Evolutionary conservation across 64 coral and sea anemone species (phyloP).

Genomic region (Dendrophyllia cribrosa): DNA sequence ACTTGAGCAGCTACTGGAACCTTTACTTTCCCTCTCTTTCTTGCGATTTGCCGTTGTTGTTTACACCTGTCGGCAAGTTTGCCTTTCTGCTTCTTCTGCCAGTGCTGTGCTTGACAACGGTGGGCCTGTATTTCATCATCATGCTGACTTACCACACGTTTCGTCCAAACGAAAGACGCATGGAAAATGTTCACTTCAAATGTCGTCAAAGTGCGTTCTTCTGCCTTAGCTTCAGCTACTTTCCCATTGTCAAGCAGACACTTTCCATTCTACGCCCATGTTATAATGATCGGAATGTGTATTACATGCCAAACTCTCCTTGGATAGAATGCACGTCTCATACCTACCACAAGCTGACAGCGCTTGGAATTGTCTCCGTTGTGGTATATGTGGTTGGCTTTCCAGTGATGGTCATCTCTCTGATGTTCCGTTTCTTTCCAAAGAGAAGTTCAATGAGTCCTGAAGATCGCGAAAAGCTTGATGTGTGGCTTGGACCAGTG

Average conservation of each 20-base stretch:
- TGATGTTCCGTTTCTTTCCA: slow-evolving; percentile 18
- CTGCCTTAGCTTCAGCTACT: slow-evolving; percentile 64
- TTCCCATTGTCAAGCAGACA: slow-evolving; percentile 63
- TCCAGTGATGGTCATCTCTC: slow-evolving; percentile 25
- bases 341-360: slow-evolving; percentile 7
- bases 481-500: slow-evolving; percentile 34
- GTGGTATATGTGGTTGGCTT: slow-evolving; percentile 67
- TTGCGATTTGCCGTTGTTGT: slow-evolving; percentile 61
- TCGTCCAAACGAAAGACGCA: neutral
- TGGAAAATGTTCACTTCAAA: slow-evolving; percentile 40
- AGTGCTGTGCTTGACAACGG: slow-evolving; percentile 5
- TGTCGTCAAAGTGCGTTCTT: slow-evolving; percentile 53
- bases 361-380: slow-evolving; percentile 50
- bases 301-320: slow-evolving; percentile 65
- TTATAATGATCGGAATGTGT: slow-evolving; percentile 14
- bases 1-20: slow-evolving; percentile 79
- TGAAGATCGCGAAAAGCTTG: slow-evolving; percentile 25
- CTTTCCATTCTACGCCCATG: slow-evolving; percentile 62
- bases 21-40: slow-evolving; percentile 69
- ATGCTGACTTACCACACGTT: slow-evolving; percentile 10
- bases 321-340: slow-evolving; percentile 71
- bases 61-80: slow-evolving; percentile 69
- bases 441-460: slow-evolving; percentile 21
- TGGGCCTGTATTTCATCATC: slow-evolving; percentile 31
- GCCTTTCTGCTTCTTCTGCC: slow-evolving; percentile 68